Conservation (phyloP, 2,888 invertebrate species). For the Teleogryllus oceanicus region DNA sequence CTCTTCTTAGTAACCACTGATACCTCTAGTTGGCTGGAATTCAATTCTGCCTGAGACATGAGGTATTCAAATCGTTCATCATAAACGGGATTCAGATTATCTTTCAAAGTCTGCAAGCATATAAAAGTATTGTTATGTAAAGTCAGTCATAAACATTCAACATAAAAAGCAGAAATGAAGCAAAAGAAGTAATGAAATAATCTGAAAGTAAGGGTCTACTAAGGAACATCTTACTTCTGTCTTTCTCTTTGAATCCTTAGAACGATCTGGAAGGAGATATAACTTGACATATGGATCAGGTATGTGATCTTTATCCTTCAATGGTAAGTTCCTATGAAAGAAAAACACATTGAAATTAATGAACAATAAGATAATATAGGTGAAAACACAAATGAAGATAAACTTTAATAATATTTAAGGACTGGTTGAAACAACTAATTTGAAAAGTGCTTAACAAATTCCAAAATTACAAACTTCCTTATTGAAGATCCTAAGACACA, state of each 20-base stretch:
- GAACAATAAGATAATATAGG: not conserved
- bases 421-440: too few species aligned
- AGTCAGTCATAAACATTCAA: not conserved
- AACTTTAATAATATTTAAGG: too few species aligned
- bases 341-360: not conserved
- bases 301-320: slow-evolving; percentile 75
- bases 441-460: too few species aligned
- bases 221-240: slow-evolving; percentile 58
- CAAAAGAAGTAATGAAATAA: too few species aligned
- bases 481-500: not conserved
- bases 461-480: not conserved
- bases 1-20: slow-evolving; percentile 87
- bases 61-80: slow-evolving; percentile 90
- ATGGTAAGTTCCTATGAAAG: slow-evolving; percentile 66
- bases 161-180: not conserved
- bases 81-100: slow-evolving; percentile 85
- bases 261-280: slow-evolving; percentile 77
- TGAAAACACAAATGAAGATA: not conserved
- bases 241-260: slow-evolving; percentile 83
- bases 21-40: slow-evolving; percentile 73
- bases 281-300: slow-evolving; percentile 89
- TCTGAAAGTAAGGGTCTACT: not conserved
- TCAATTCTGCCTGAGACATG: slow-evolving; percentile 75
- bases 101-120: slow-evolving; percentile 64
- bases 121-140: not conserved